A percentile compares a stretch with the other conserved stretches of the same genome.
Evolutionary conservation across 2,113 vertebrate genomes (phyloP).

Genomic region (Amblyornis subalaris): DNA sequence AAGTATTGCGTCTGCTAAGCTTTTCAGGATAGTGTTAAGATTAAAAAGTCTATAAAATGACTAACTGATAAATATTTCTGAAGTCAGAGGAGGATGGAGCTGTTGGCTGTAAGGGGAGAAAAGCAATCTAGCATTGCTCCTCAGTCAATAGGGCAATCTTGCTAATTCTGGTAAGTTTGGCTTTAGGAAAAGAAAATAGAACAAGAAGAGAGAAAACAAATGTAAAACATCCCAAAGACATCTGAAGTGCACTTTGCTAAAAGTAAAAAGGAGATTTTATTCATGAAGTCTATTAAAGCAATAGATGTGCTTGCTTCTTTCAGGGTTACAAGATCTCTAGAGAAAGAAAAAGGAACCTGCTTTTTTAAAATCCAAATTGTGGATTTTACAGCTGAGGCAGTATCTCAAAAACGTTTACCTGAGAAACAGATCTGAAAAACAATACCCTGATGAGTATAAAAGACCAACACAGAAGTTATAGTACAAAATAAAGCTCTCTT

Average conservation of each 20-base stretch:
- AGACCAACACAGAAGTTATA: fast-evolving
- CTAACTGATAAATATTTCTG: background rate
- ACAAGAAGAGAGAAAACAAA: background rate
- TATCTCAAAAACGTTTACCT: background rate
- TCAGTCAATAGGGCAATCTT: background rate
- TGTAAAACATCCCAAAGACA: background rate
- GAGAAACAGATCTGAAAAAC: background rate
- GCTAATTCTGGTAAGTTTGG: background rate
- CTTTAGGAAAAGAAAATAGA: background rate
- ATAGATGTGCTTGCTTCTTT: background rate
- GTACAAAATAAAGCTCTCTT: background rate
- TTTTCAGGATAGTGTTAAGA: background rate
- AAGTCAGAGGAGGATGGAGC: background rate
- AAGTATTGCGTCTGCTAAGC: background rate
- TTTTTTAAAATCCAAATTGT: background rate
- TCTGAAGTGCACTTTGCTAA: background rate
- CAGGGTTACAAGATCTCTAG: background rate
- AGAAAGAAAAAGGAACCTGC: background rate
- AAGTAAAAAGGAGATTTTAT: background rate
- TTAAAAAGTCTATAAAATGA: background rate
- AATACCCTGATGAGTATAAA: background rate
- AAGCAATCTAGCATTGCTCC: background rate
- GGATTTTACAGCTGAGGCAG: background rate
- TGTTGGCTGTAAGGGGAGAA: background rate
- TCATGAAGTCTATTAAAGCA: background rate